Evolutionary conservation across 2,113 vertebrate genomes (phyloP).

Genomic region (Hucho hucho): DNA sequence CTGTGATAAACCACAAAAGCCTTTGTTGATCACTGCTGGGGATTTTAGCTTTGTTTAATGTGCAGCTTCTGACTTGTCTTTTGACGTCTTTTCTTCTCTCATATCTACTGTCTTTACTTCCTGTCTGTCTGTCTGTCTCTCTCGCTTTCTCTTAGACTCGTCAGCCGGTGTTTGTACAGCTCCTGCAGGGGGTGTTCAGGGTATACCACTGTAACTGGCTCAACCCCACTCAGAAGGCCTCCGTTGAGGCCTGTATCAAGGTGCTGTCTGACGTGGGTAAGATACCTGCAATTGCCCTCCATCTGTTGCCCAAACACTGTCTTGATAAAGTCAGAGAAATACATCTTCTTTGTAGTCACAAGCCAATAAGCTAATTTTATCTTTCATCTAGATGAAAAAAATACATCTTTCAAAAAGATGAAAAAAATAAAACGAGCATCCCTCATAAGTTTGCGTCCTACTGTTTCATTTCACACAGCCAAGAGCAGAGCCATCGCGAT

Average conservation of each 20-base stretch:
- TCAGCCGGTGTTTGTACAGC: slow-evolving; percentile 95
- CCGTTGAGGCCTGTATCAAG: slow-evolving; percentile 95
- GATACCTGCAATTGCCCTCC: slow-evolving; percentile 33
- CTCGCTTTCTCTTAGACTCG: slow-evolving; percentile 81
- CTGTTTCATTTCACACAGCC: slow-evolving; percentile 68
- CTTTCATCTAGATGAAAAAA: no score
- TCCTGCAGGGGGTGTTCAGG: slow-evolving; percentile 94
- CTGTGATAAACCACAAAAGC: background rate
- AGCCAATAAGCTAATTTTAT: no score
- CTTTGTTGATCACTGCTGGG: no score
- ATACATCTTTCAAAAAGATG: no score
- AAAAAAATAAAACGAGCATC: no score
- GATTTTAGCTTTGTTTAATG: no score
- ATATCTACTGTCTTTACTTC: background rate
- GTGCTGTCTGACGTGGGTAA: slow-evolving; percentile 98
- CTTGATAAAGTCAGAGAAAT: no score
- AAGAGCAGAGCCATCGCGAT: slow-evolving; percentile 96
- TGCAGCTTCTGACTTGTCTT: background rate
- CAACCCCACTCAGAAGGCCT: slow-evolving; percentile 89
- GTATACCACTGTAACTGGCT: slow-evolving; percentile 98
- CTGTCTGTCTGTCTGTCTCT: background rate
- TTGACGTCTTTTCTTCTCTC: background rate
- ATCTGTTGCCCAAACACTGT: no score
- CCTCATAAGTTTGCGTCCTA: background rate
- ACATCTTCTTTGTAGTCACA: no score